These are phyloP conservation scores for Chaitophorus viminalis DNA, from an alignment of 2,888 invertebrate genomes.

Conservation along the genomic window DNA sequence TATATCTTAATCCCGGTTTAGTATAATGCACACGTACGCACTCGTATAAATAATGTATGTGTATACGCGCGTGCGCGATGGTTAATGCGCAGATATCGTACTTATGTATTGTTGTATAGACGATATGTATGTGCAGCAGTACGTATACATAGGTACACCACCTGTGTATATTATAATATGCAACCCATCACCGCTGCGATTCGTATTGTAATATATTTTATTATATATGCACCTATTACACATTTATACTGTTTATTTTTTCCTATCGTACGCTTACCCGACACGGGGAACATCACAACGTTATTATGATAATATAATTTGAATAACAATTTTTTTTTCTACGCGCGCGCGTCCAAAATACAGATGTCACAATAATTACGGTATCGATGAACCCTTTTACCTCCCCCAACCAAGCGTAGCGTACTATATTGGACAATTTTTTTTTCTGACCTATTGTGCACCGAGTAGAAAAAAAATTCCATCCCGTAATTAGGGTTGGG, in stretches of 20 bases:
- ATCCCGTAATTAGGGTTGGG: conserved; percentile 27
- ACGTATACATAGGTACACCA: not conserved
- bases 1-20: conserved; percentile 43
- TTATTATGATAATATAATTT: conserved; percentile 22
- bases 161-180: not conserved
- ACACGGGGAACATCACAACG: not conserved
- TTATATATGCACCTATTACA: not conserved
- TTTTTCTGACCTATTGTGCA: conserved; percentile 5
- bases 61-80: conserved; percentile 35
- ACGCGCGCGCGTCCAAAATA: conserved; percentile 18
- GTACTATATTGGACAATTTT: not conserved
- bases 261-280: not conserved
- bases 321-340: conserved; percentile 38
- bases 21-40: conserved; percentile 37
- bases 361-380: conserved; percentile 61
- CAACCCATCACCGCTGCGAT: conserved; percentile 19
- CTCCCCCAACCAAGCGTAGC: conserved; percentile 1
- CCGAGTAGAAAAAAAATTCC: conserved; percentile 7
- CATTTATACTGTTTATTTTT: not conserved
- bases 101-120: not conserved
- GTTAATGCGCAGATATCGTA: too few relatives aligned
- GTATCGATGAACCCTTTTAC: conserved; percentile 31
- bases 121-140: not conserved
- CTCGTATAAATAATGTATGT: not conserved
- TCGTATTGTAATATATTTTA: conserved; percentile 8